These are phyloP conservation scores for Drusus annulatus DNA, from an alignment of 1,140 invertebrate genomes.

Conservation along the genomic window DNA sequence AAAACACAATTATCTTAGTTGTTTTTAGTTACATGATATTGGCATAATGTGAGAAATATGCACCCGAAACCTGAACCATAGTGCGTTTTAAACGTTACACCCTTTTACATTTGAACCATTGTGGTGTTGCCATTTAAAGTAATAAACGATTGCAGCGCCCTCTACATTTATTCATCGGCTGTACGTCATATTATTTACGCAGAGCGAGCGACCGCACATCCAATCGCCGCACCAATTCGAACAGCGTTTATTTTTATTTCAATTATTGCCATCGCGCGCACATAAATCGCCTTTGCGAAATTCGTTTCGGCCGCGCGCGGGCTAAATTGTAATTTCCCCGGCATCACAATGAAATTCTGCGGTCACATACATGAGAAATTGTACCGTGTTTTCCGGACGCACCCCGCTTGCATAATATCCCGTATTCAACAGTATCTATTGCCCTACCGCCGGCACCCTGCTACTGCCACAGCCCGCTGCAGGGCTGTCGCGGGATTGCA, in stretches of 20 bases:
- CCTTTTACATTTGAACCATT: too few relatives aligned
- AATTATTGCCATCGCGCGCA: conserved; percentile 30
- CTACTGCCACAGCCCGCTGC: too few relatives aligned
- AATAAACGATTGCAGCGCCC: too few relatives aligned
- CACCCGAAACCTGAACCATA: too few relatives aligned
- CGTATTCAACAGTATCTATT: not conserved
- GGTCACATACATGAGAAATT: conserved; percentile 32
- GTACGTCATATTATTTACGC: conserved; percentile 14
- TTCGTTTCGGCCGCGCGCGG: conserved; percentile 11
- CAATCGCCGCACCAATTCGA: conserved; percentile 28
- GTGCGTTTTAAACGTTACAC: too few relatives aligned
- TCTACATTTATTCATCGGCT: too few relatives aligned
- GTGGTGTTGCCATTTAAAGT: too few relatives aligned
- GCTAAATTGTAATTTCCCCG: conserved; percentile 29
- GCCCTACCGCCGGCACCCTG: too few relatives aligned
- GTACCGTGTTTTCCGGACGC: conserved; percentile 26
- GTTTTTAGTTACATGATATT: too few relatives aligned
- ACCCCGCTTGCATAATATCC: not conserved
- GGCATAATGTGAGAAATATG: too few relatives aligned
- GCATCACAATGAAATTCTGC: conserved; percentile 36
- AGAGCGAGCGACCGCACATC: conserved; percentile 17
- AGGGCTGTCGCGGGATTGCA: too few relatives aligned
- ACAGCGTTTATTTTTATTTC: conserved; percentile 33
- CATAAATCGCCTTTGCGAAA: conserved; percentile 35
- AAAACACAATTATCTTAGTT: too few relatives aligned